Base-by-base conservation (phyloP, 2,888 invertebrate genomes). In the Electrophaes corylata region DNA sequence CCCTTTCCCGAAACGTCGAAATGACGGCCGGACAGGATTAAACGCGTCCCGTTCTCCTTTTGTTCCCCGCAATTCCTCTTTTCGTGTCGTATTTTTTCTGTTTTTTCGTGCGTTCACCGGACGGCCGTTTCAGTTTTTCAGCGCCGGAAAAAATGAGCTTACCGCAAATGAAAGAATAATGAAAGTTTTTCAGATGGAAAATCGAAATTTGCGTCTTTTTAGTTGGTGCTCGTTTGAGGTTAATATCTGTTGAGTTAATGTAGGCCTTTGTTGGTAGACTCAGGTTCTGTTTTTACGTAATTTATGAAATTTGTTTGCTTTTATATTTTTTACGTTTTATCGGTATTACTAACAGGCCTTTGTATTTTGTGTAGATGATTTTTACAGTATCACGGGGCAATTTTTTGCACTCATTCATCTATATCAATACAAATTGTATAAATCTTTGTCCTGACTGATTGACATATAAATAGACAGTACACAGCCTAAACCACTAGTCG, bases 1-100 rank as follows among this genome's bases (percentile, higher is more conserved):
- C 86, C 76, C 83, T 79, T 72, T 73, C 80, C 75, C 78, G 75
- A 75, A 71, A 77, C 76, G 79, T 75, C 78, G 79, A 79, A 86
- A 86, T 83, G 86, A 81, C 86, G 85, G 76, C 85, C 83, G 87
- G 86, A 81, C 87, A 81, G 88, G 88, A 90, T 91, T 90, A 91
- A 89, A 86, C 77, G 79, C 77, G 86, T 84, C 83, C 83, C 78
- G 79, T 81, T 84, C 88, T 83, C 81, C 86, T 88, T 88, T 91
- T 90, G 89, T 90, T 85, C 78, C 78, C 79, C 80, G 78, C 83
- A 84, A 82, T 84, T 82, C 81, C 73, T 79, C 75, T 72, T 70
- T 74, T 67, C 71, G 66, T 58, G 65, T 69, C 75, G 66, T 74
- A 72, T 73, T 75, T 79, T 78, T 72, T 71, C 68, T 70, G 67